Conservation (phyloP, 2,888 invertebrate species). For the Amblyjoppa fuscipennis region DNA sequence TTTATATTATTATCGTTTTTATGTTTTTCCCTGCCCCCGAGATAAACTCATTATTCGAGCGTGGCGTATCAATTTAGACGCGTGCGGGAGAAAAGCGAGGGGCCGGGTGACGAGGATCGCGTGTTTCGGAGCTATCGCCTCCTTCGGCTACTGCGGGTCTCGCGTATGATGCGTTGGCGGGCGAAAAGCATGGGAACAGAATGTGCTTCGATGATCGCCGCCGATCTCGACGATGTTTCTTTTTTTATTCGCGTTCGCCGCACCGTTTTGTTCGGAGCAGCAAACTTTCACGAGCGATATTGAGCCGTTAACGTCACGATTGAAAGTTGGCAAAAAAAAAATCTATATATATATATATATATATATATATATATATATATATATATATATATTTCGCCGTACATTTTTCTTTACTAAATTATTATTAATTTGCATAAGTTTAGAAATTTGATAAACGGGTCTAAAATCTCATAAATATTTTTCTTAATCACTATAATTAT, state of each 20-base stretch:
- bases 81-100: constrained; percentile 35
- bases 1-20: constrained; percentile 61
- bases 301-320: background rate
- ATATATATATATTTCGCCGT: background rate
- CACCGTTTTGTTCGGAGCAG: background rate
- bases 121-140: constrained; percentile 58
- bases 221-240: constrained; percentile 17
- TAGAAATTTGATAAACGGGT: no score
- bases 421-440: no score
- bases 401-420: no score
- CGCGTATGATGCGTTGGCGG: constrained; percentile 47
- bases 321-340: background rate
- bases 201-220: constrained; percentile 24
- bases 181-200: constrained; percentile 49
- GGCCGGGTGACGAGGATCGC: constrained; percentile 53
- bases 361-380: no score
- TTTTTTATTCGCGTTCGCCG: background rate
- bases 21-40: constrained; percentile 40
- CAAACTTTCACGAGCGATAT: background rate
- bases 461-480: no score
- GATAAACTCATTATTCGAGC: constrained; percentile 69
- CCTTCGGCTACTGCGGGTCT: constrained; percentile 42
- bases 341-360: no score
- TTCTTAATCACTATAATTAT: no score
- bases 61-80: constrained; percentile 65